phyloP scores from a whole-genome alignment of 2,888 invertebrate genomes.

The Macrophya alboannulata region DNA sequence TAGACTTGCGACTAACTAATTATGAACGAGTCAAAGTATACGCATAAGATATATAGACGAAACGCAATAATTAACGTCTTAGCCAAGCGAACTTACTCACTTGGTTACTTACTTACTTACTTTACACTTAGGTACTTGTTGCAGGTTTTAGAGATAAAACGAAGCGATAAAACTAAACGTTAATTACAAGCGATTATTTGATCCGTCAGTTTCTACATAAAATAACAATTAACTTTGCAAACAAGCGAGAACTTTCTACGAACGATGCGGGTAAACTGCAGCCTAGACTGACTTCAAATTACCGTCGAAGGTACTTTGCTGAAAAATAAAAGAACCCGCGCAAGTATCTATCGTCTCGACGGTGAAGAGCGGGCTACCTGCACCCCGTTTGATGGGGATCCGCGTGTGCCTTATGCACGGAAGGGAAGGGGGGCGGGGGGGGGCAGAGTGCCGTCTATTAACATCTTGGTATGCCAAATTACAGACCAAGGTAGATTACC shows the following conservation, averaged over 20 bases:
- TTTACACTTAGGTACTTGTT: neutral
- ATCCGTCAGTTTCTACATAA: slow-evolving; percentile 23
- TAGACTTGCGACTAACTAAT: neutral
- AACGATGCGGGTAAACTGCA: neutral
- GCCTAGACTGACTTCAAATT: slow-evolving; percentile 15
- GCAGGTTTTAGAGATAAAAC: neutral
- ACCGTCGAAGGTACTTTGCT: neutral
- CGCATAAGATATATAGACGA: slow-evolving; percentile 5
- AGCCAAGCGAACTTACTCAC: neutral
- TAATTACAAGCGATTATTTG: slow-evolving; percentile 37
- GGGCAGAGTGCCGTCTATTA: slow-evolving; percentile 49
- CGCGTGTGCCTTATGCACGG: slow-evolving; percentile 28
- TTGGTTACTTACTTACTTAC: neutral
- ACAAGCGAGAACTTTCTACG: slow-evolving; percentile 35
- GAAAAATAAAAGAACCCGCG: neutral
- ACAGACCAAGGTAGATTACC: slow-evolving; percentile 51
- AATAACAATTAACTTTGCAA: slow-evolving; percentile 40
- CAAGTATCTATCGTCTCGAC: slow-evolving; percentile 19
- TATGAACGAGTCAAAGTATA: neutral
- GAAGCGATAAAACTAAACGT: slow-evolving; percentile 14
- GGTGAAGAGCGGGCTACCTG: slow-evolving; percentile 35
- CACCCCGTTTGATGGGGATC: slow-evolving; percentile 47
- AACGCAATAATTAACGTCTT: slow-evolving; percentile 4
- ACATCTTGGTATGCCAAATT: slow-evolving; percentile 55
- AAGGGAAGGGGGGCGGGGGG: neutral